Evolutionary conservation across 1,140 invertebrate genomes (phyloP).

Genomic region (Bombus superbus): DNA sequence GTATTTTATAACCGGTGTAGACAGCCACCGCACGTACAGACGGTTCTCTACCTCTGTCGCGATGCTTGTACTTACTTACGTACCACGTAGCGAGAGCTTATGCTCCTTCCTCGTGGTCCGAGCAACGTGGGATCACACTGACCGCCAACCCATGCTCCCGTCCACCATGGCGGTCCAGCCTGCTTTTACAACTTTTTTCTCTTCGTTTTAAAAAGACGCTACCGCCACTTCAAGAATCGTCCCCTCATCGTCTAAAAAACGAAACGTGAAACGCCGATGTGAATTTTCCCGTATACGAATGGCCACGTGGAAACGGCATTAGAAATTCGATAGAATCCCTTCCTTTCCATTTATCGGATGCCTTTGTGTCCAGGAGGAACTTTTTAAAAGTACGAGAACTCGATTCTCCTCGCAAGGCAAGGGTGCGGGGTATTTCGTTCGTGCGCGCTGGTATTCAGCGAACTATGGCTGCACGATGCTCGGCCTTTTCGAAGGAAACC

Average conservation of each 20-base stretch:
- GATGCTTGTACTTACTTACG: slow-evolving; percentile 15
- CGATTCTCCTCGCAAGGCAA: neutral
- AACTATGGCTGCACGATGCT: slow-evolving; percentile 6
- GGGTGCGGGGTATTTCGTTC: slow-evolving; percentile 49
- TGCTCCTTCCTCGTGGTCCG: slow-evolving; percentile 37
- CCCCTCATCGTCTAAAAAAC: neutral
- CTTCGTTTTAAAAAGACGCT: neutral
- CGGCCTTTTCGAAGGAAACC: slow-evolving; percentile 63
- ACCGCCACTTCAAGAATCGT: neutral
- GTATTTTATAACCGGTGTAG: slow-evolving; percentile 73
- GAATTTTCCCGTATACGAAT: neutral
- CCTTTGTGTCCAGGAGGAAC: slow-evolving; percentile 1
- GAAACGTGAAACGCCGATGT: neutral
- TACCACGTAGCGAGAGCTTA: slow-evolving; percentile 22
- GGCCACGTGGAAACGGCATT: neutral
- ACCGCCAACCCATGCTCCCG: neutral
- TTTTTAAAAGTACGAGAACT: slow-evolving; percentile 2
- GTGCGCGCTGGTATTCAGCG: slow-evolving; percentile 24
- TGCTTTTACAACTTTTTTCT: neutral
- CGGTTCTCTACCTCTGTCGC: slow-evolving; percentile 45
- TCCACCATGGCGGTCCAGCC: neutral
- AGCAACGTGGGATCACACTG: slow-evolving; percentile 30
- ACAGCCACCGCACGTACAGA: slow-evolving; percentile 65
- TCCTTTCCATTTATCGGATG: neutral
- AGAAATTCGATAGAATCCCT: slow-evolving; percentile 33